A percentile compares a stretch with the other conserved stretches of the same genome.
phyloP scores from a whole-genome alignment of 2,113 vertebrate species.

The Tachysurus vachellii region DNA sequence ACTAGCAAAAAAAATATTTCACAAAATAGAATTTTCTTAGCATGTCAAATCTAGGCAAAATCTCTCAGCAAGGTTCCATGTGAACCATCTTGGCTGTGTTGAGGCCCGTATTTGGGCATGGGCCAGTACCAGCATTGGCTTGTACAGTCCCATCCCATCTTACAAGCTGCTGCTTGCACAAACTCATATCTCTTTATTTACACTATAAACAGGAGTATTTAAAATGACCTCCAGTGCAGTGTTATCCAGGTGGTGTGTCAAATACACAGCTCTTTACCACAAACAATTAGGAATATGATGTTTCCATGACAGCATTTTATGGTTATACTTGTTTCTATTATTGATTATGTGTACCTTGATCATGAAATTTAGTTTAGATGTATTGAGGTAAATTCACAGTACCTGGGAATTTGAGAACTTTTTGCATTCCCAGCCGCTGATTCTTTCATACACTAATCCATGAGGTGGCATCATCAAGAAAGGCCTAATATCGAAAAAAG shows the following conservation, averaged over 20 bases:
- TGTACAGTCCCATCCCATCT: neutral
- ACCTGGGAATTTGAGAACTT: no score
- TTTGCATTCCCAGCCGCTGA: no score
- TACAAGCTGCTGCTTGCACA: neutral
- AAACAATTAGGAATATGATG: neutral
- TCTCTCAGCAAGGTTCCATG: neutral
- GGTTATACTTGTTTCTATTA: no score
- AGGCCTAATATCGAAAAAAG: neutral
- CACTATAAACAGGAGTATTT: slow-evolving; percentile 4
- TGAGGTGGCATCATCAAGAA: neutral
- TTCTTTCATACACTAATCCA: neutral
- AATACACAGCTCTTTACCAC: neutral
- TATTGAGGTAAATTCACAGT: neutral
- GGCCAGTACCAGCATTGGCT: neutral
- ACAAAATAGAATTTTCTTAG: neutral
- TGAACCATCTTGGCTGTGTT: neutral
- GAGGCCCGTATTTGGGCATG: neutral
- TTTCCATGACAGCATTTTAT: neutral
- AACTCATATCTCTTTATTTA: neutral
- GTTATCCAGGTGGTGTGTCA: neutral
- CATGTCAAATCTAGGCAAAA: neutral
- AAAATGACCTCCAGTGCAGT: neutral
- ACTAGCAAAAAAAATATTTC: neutral
- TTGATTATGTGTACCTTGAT: neutral
- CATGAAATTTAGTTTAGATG: neutral